phyloP scores from a whole-genome alignment of 2,797 vertebrate species.

The Orestias chungarensis region DNA sequence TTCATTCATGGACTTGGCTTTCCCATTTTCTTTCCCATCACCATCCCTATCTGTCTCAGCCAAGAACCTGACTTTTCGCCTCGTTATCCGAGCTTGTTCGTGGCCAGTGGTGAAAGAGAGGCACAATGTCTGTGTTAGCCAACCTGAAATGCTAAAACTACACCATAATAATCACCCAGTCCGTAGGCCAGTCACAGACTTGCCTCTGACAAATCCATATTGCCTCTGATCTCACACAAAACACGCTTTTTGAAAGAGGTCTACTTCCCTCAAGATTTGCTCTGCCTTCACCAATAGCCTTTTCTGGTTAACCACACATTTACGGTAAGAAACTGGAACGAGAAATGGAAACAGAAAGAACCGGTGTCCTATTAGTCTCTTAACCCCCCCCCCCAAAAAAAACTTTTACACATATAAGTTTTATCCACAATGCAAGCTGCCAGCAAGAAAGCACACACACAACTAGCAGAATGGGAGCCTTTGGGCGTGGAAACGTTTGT shows the following conservation, averaged over 20 bases:
- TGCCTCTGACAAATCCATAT: constrained; percentile 51
- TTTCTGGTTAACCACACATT: constrained; percentile 81
- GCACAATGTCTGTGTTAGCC: constrained; percentile 4
- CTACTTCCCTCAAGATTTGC: constrained; percentile 50
- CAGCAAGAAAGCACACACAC: constrained; percentile 27
- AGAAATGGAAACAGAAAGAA: constrained; percentile 36
- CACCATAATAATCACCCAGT: constrained; percentile 40
- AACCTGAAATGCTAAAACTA: constrained; percentile 25
- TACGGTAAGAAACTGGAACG: constrained; percentile 73
- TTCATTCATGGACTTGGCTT: constrained; percentile 59
- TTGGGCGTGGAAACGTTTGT: constrained; percentile 61
- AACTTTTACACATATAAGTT: constrained; percentile 47
- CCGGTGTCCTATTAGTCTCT: constrained; percentile 35
- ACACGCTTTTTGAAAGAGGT: constrained; percentile 46
- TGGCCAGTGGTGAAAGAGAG: constrained; percentile 26
- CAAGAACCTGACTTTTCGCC: constrained; percentile 25
- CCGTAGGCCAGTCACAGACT: constrained; percentile 27
- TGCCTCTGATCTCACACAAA: constrained; percentile 47
- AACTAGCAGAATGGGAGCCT: constrained; percentile 51
- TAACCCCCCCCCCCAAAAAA: constrained; percentile 32
- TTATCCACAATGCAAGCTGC: constrained; percentile 32
- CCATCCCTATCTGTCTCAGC: constrained; percentile 21
- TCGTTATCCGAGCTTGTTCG: constrained; percentile 13
- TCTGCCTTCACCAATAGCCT: constrained; percentile 68
- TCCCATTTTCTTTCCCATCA: constrained; percentile 16